Conservation (phyloP, 2,113 vertebrate genomes). For the Alexandromys fortis region DNA sequence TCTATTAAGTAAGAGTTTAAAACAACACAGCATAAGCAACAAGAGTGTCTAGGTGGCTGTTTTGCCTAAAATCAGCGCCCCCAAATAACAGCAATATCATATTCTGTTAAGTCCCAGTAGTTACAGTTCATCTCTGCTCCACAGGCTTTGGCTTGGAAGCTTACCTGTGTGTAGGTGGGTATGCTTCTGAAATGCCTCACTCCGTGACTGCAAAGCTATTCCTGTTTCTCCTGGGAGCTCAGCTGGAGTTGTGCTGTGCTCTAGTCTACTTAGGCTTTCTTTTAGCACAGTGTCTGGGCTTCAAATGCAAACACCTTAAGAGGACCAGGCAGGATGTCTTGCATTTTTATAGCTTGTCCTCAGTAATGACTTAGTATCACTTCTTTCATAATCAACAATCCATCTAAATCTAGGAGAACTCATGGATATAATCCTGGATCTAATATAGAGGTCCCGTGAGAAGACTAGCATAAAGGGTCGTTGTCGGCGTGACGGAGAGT, state of each 20-base stretch:
- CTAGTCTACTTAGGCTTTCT: neutral
- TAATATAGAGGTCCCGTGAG: neutral
- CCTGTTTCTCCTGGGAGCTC: neutral
- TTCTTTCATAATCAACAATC: neutral
- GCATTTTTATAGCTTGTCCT: neutral
- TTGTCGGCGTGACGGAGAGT: neutral
- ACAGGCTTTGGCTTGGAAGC: neutral
- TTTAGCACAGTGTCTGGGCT: neutral
- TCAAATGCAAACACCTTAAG: neutral
- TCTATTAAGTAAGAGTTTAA: neutral
- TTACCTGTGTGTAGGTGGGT: neutral
- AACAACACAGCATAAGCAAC: neutral
- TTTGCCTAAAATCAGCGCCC: neutral
- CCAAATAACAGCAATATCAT: neutral
- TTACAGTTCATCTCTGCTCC: neutral
- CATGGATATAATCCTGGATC: neutral
- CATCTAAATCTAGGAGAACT: neutral
- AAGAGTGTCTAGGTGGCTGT: neutral
- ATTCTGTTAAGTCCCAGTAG: constrained; percentile 21
- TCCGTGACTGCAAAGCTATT: neutral
- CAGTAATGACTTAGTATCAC: neutral
- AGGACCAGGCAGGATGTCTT: neutral
- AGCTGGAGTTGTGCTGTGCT: neutral
- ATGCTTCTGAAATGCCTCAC: neutral
- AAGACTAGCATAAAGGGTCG: neutral